A percentile compares a stretch with the other conserved stretches of the same genome.
These are phyloP conservation scores for Orientallactaga bullata DNA, from an alignment of 2,113 vertebrate genomes.

Conservation along the genomic window DNA sequence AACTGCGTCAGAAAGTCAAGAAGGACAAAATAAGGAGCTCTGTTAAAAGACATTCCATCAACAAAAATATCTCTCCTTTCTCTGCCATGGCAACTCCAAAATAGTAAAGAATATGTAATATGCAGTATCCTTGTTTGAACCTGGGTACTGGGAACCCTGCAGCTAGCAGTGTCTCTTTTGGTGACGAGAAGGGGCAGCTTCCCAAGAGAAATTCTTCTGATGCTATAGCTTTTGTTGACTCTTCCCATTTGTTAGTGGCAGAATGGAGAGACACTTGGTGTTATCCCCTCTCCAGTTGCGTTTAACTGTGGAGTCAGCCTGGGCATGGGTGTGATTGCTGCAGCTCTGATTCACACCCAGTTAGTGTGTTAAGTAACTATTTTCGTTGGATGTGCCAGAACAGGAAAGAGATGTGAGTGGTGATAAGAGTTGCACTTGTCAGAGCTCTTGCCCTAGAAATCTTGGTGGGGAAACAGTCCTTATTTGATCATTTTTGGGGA, in stretches of 20 bases:
- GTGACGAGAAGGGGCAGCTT: slow-evolving; percentile 47
- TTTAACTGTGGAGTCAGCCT: slow-evolving; percentile 18
- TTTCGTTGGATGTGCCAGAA: slow-evolving; percentile 57
- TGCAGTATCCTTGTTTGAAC: slow-evolving; percentile 80
- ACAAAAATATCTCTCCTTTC: slow-evolving; percentile 79
- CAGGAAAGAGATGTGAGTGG: slow-evolving; percentile 72
- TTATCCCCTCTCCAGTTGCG: neutral
- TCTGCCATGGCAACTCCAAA: slow-evolving; percentile 82
- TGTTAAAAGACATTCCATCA: slow-evolving; percentile 80
- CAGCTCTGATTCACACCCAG: neutral
- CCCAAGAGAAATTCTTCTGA: slow-evolving; percentile 47
- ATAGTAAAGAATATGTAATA: slow-evolving; percentile 82
- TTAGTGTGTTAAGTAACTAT: slow-evolving; percentile 63
- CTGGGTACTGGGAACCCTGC: slow-evolving; percentile 55
- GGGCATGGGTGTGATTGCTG: neutral
- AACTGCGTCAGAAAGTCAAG: slow-evolving; percentile 74
- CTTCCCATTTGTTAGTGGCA: slow-evolving; percentile 25
- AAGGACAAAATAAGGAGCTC: slow-evolving; percentile 78
- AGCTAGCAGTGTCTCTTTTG: slow-evolving; percentile 67
- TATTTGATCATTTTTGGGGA: slow-evolving; percentile 83
- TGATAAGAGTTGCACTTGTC: slow-evolving; percentile 69
- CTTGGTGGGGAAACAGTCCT: slow-evolving; percentile 76
- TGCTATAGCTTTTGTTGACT: slow-evolving; percentile 39
- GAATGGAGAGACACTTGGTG: neutral
- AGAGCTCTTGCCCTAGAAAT: slow-evolving; percentile 70